Base-by-base conservation (phyloP, 2,113 vertebrate species). In the Amphilophus citrinellus region DNA sequence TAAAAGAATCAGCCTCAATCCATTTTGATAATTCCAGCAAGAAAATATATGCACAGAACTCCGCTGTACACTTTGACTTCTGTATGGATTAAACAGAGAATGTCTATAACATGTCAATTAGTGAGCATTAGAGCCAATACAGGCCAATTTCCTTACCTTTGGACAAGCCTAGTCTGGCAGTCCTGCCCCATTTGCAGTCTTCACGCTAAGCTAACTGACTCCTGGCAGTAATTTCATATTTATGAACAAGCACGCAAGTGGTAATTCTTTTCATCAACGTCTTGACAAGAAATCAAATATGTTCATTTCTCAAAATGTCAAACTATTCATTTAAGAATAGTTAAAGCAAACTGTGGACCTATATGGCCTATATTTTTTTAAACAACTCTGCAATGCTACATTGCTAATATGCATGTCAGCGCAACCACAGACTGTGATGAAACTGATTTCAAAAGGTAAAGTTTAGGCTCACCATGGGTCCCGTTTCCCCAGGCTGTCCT, bases 401-500 rank as follows among this genome's bases (percentile, higher is more conserved):
- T 59, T 66, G 57, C 13, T 7, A 27, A 66, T n/a, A 30, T 7
- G 62, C 20, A 17, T 39, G 32, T 24, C 60, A 66, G 44, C 6
- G 73, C 15, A 65, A 53, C 20, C 53, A 20, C 30, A 63, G 13
- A 77, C 61, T 5, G 2, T 35, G 53, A 77, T 35, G 53, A 76
- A 39, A 59, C 57, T 14, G 2, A 53, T 22, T 68, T n/a, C 0
- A 6, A 65, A 87, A 60, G 15, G 7, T 57, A 84, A 86, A 9
- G 15, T 18, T 17, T 61, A 62, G 84, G 91, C 97, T 97, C 95
- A 97, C 98, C 95, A 92, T 79, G 53, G 96, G 53, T 85, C 98
- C 98, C 73, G 94, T 89, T 61, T 99, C 98, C 89, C 98, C 98
- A 82, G 96, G 94, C 82, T 95, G 96, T 80, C 98, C 98, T 82